Evolutionary conservation across 2,888 invertebrate species (phyloP).

Genomic region (Ormyrus nitidulus): DNA sequence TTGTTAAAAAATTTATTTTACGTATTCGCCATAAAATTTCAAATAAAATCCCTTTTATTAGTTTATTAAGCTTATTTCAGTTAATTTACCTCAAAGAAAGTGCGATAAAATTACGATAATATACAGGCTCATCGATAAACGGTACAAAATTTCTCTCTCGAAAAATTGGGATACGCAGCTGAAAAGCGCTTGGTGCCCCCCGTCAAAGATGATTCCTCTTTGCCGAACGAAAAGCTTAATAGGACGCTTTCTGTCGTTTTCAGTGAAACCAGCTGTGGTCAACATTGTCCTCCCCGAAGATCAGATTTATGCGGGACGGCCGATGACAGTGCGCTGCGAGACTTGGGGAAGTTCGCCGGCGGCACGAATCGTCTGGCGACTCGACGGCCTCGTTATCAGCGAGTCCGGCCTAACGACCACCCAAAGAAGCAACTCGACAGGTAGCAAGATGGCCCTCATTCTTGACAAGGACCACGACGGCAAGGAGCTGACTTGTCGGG

Average conservation of each 20-base stretch:
- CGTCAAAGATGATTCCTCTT: too few relatives aligned
- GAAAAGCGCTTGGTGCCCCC: too few relatives aligned
- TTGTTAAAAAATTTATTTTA: too few relatives aligned
- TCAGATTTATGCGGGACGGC: conserved; percentile 84
- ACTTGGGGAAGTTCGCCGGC: conserved; percentile 90
- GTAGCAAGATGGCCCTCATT: conserved; percentile 82
- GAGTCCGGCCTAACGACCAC: conserved; percentile 79
- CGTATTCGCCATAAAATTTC: too few relatives aligned
- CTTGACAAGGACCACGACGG: conserved; percentile 89
- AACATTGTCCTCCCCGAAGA: conserved; percentile 85
- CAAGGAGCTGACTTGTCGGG: conserved; percentile 87
- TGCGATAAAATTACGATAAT: too few relatives aligned
- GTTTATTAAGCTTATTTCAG: too few relatives aligned
- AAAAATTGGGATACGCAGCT: too few relatives aligned
- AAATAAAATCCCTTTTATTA: too few relatives aligned
- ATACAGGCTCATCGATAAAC: too few relatives aligned
- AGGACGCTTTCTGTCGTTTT: conserved; percentile 50
- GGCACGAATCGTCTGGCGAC: conserved; percentile 88
- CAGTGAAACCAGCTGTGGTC: conserved; percentile 88
- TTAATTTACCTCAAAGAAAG: too few relatives aligned
- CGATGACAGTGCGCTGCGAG: conserved; percentile 86
- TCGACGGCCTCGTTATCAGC: conserved; percentile 83
- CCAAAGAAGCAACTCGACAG: conserved; percentile 80
- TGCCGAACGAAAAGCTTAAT: conserved; percentile 10
- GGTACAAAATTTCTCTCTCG: too few relatives aligned